Conservation (phyloP, 1,140 invertebrate species). For the Mya arenaria region DNA sequence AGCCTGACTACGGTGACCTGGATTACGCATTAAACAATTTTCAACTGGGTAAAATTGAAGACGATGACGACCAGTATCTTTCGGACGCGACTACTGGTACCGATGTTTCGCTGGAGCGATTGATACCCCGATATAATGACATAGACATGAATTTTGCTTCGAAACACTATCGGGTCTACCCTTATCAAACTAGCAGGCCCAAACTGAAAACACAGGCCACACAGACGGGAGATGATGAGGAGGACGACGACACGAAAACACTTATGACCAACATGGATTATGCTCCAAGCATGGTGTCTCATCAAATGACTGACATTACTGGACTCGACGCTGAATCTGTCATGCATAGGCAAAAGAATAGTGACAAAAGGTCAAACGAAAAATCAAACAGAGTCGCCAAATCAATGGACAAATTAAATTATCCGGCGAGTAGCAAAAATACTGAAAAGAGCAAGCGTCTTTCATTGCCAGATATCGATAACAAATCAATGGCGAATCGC, state of each 20-base stretch:
- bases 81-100: constrained; percentile 42
- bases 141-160: constrained; percentile 37
- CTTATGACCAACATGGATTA: background rate
- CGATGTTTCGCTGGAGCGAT: constrained; percentile 23
- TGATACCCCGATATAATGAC: constrained; percentile 35
- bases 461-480: constrained; percentile 40
- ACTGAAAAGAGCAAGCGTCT: constrained; percentile 15
- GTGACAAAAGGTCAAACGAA: background rate
- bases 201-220: constrained; percentile 42
- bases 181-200: constrained; percentile 19
- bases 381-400: background rate
- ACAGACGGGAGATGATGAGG: constrained; percentile 22
- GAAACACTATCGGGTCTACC: constrained; percentile 38
- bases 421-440: too few species aligned
- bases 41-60: constrained; percentile 10
- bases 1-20: constrained; percentile 10
- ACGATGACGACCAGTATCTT: background rate
- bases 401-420: too few species aligned
- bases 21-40: constrained; percentile 29
- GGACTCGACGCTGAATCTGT: background rate
- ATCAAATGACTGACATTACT: background rate
- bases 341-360: background rate
- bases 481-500: background rate
- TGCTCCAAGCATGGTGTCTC: background rate
- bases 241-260: background rate